Evolutionary conservation across 2,113 vertebrate genomes (phyloP).

Genomic region (Hylia prasina): DNA sequence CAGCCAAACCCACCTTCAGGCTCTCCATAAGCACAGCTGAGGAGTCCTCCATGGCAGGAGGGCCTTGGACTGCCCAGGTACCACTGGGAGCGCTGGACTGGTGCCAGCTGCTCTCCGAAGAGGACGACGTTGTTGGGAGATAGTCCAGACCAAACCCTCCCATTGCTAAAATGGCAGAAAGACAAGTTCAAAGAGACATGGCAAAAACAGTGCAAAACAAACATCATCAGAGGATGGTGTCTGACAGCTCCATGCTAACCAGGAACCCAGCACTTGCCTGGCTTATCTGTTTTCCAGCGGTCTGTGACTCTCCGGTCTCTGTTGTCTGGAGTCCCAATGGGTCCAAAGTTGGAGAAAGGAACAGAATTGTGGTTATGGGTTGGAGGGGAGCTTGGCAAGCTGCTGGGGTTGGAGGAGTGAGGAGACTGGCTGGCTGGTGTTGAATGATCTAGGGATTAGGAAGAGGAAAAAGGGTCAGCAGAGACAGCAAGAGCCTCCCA

Average conservation of each 20-base stretch:
- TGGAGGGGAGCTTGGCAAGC: constrained; percentile 94
- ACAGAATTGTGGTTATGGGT: constrained; percentile 91
- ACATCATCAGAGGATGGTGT: not conserved
- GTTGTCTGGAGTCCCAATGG: constrained; percentile 93
- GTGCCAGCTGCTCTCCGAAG: constrained; percentile 91
- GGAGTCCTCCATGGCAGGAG: constrained; percentile 86
- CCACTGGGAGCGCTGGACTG: constrained; percentile 76
- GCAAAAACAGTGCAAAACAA: not conserved
- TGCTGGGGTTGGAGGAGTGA: constrained; percentile 98
- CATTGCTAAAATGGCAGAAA: constrained; percentile 69
- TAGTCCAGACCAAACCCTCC: constrained; percentile 93
- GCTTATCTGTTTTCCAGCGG: constrained; percentile 96
- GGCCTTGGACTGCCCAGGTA: constrained; percentile 89
- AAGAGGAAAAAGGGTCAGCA: not conserved
- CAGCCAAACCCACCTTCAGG: constrained; percentile 82
- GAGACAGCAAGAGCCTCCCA: not conserved
- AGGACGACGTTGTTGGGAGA: constrained; percentile 79
- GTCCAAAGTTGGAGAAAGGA: constrained; percentile 95
- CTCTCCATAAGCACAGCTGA: constrained; percentile 94
- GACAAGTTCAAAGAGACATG: not conserved
- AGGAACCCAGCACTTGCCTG: constrained; percentile 69
- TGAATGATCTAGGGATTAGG: constrained; percentile 85
- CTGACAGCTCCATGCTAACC: not conserved
- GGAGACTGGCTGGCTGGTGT: constrained; percentile 99
- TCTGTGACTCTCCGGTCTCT: constrained; percentile 87